Conservation (phyloP, 2,113 vertebrate genomes). For the Elachura formosa region DNA sequence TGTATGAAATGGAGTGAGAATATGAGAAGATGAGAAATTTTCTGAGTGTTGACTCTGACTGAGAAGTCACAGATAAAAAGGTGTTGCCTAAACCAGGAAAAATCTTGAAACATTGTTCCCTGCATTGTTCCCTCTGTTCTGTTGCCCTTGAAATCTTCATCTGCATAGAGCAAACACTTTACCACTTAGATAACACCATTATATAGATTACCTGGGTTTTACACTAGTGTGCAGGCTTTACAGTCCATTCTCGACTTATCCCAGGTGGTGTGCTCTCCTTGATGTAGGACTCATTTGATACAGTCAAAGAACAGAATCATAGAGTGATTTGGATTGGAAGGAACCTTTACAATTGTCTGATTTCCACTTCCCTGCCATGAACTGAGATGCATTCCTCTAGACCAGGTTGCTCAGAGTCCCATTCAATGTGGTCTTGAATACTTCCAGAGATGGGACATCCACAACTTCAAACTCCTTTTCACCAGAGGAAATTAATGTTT, state of each 20-base stretch:
- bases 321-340: not conserved
- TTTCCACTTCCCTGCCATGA: not conserved
- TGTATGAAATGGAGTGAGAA: not conserved
- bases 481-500: not conserved
- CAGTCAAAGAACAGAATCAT: not conserved
- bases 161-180: not conserved
- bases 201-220: not conserved
- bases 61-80: not conserved
- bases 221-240: not conserved
- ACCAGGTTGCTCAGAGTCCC: not conserved
- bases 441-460: not conserved
- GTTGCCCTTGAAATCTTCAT: not conserved
- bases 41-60: not conserved
- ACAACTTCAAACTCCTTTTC: not conserved
- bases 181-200: not conserved
- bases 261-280: not conserved
- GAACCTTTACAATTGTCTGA: not conserved
- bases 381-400: not conserved
- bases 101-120: not conserved
- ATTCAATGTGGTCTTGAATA: not conserved
- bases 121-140: not conserved
- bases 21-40: not conserved
- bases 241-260: not conserved
- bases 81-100: not conserved
- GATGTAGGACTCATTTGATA: not conserved